Percentiles rank a stretch among this genome's conserved stretches.
Conservation (phyloP, 2,797 vertebrate species). For the Anomalospiza imberbis region DNA sequence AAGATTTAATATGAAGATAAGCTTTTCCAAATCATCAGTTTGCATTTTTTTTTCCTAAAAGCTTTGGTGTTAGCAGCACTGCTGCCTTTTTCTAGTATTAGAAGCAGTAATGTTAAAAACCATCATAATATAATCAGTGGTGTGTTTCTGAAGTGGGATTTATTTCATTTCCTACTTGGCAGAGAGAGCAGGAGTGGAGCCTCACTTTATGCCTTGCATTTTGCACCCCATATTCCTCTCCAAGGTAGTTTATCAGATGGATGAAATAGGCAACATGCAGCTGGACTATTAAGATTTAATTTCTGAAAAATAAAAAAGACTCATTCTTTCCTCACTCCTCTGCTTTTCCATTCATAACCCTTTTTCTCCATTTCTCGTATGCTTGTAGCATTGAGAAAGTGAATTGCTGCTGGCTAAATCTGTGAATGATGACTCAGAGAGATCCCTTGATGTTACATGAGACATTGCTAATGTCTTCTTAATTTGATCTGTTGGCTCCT, state of each 20-base stretch:
- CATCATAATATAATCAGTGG: background rate
- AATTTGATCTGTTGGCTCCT: conserved; percentile 9
- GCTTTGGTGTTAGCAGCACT: background rate
- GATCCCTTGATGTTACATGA: background rate
- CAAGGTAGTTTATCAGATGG: background rate
- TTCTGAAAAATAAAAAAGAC: background rate
- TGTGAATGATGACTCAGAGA: background rate
- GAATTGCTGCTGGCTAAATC: background rate
- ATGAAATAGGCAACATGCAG: background rate
- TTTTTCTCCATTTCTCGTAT: background rate
- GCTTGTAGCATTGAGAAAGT: background rate
- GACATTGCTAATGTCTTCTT: background rate
- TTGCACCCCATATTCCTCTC: background rate
- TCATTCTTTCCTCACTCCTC: background rate
- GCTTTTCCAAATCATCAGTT: background rate
- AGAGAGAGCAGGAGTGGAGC: background rate
- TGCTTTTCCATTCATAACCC: background rate
- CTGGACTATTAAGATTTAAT: background rate
- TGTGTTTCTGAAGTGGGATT: background rate
- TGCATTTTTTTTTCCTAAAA: background rate
- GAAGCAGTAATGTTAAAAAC: background rate
- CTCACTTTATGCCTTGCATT: background rate
- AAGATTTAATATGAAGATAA: background rate
- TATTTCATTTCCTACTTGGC: background rate
- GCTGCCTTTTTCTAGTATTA: background rate